Evolutionary conservation across 2,113 vertebrate species (phyloP).

Genomic region (Grammomys dolichurus): DNA sequence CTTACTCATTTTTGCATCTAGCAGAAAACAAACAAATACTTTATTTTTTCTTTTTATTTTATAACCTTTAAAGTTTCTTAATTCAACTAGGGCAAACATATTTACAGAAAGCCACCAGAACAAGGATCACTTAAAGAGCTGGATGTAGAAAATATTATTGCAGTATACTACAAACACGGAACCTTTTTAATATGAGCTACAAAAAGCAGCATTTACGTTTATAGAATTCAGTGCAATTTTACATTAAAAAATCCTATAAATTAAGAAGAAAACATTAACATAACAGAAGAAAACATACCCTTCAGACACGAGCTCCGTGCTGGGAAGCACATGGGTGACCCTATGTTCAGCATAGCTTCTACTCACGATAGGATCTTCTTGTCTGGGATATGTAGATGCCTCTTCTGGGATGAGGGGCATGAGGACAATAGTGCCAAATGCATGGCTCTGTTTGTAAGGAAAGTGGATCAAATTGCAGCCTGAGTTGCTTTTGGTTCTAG

Average conservation of each 20-base stretch:
- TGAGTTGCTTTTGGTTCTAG: constrained; percentile 68
- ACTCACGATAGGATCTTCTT: constrained; percentile 68
- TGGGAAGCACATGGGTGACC: constrained; percentile 65
- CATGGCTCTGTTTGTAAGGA: constrained; percentile 58
- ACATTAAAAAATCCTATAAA: constrained; percentile 90
- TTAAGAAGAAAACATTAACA: constrained; percentile 88
- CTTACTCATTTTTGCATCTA: constrained; percentile 85
- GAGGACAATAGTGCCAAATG: constrained; percentile 51
- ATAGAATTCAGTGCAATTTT: constrained; percentile 99
- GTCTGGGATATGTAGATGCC: constrained; percentile 61
- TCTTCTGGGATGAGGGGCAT: constrained; percentile 63
- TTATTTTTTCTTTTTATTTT: constrained; percentile 82
- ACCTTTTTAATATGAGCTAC: constrained; percentile 93
- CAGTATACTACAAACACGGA: constrained; percentile 97
- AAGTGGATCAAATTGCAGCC: constrained; percentile 52
- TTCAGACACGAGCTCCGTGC: constrained; percentile 49
- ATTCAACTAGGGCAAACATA: constrained; percentile 94
- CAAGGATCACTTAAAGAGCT: constrained; percentile 94
- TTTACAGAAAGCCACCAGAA: constrained; percentile 95
- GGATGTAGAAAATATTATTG: constrained; percentile 97
- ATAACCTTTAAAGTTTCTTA: constrained; percentile 91
- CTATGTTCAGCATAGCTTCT: constrained; percentile 79
- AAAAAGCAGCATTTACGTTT: constrained; percentile 95
- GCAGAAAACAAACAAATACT: constrained; percentile 83
- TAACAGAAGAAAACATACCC: constrained; percentile 85